Evolutionary conservation across 2,113 vertebrate genomes (phyloP), one percentile per base, ranked within the genome.

Genomic region (Toxotes jaculatrix): DNA sequence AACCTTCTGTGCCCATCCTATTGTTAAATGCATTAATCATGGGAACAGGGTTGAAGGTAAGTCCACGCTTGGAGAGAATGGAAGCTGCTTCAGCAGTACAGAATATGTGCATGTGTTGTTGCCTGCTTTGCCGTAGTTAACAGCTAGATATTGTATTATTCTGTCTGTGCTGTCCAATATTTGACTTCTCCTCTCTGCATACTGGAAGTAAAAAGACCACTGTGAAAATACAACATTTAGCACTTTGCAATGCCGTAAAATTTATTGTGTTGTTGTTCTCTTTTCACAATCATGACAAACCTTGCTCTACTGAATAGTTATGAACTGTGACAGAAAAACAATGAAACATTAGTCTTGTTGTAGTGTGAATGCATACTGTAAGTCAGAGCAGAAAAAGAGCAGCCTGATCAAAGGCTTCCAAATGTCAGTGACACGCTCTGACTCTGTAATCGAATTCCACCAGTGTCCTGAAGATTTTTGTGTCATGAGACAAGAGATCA

Each of bases 31-130:
- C 62, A 67, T 69, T 62, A 55, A 67, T 78, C 55, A 76, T 59
- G 34, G 32, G 79, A 85, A 85, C 13, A 31, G 42, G 42, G 31
- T 40, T 63, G 21, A 77, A 59, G 40, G 65, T 57, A 61, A 66
- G 21, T 65, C 23, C 43, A 27, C 57, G 40, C 55, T 12, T 38
- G 32, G 61, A 56, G 55, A 43, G 77, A 13, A 17, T 76, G 57
- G 38, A 42, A 69, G 47, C 57, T 74, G 36, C 60, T 90, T 84
- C 47, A 67, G 61, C 65, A 16, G 8, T 62, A 40, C 27, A 71
- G 23, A 73, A 75, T 34, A 38, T 31, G 31, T 69, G 70, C 70
- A 77, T 80, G 73, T 80, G 69, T 56, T 64, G 11, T 45, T 64
- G 61, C 40, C 53, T 79, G 63, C 36, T 60, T 79, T 72, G 47